Base-by-base conservation (phyloP, 2,888 invertebrate species). In the Leptarthrus brevirostris region DNA sequence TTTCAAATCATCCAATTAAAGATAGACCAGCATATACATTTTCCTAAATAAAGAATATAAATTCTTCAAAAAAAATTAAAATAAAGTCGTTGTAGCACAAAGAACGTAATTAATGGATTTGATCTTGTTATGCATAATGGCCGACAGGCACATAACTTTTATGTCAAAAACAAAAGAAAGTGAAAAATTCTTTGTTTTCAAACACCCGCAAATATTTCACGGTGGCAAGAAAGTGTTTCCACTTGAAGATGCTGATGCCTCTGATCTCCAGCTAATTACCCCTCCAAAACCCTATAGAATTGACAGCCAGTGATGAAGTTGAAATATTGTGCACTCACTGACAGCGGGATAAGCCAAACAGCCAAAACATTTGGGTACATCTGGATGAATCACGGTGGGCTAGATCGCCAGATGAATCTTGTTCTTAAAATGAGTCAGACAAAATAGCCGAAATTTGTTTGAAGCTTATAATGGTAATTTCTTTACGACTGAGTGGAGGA, bases 161-260 rank as follows among this genome's bases (percentile, higher is more conserved):
- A 40, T 40, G 40, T 40, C 1, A 3, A 40, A 3, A 40, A 40
- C n/a, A 40, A 40, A 12, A 40, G 3, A 40, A n/a, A 6, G 3
- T n/a, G 3, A 40, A 40, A n/a, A 40, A 40, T 40, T 40, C 40
- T 40, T 40, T 40, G 40, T 40, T 6, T 40, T 40, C n/a, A 40
- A 40, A 40, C 40, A 40, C 40, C 40, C 40, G 40, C 40, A 40
- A 40, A 40, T 40, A 40, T 40, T 40, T 40, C n/a, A 40, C n/a
- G 40, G 40, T 40, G 40, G 40, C 40, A 40, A 40, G n/a, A 40
- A 12, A 40, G 40, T 40, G 40, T 12, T 40, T 12, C 40, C 40
- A 12, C 40, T 40, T n/a, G 40, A 12, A 30, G 3, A 40, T 8
- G n/a, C n/a, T 6, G 30, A 30, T 30, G 1, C 8, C 4, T 30